A percentile compares a stretch with the other conserved stretches of the same genome.
Evolutionary conservation across 2,113 vertebrate species (phyloP).

Genomic region (Ptyas mucosa): DNA sequence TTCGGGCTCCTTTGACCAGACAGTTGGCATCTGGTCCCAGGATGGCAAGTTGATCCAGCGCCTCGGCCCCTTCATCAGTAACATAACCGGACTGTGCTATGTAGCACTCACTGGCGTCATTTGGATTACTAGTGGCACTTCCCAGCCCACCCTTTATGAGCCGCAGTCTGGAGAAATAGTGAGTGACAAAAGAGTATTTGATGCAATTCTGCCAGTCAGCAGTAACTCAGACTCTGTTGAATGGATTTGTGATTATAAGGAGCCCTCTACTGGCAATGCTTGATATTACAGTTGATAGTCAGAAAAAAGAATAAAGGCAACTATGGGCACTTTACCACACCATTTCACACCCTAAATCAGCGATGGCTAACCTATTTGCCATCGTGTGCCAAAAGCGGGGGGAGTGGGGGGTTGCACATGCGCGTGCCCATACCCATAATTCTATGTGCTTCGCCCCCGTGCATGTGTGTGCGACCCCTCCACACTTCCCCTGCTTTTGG

Average conservation of each 20-base stretch:
- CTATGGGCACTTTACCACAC: not conserved
- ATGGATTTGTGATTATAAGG: not conserved
- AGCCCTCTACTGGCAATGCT: not conserved
- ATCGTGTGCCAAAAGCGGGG: too few species aligned
- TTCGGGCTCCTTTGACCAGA: slow-evolving; percentile 54
- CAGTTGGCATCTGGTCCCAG: slow-evolving; percentile 53
- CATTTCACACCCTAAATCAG: not conserved
- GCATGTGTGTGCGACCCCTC: too few species aligned
- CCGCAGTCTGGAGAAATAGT: slow-evolving; percentile 52
- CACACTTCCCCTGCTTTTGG: too few species aligned
- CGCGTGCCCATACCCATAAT: too few species aligned
- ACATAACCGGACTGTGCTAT: slow-evolving; percentile 51
- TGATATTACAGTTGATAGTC: not conserved
- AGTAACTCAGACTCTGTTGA: not conserved
- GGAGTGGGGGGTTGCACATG: too few species aligned
- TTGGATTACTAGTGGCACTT: slow-evolving; percentile 42
- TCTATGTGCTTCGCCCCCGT: too few species aligned
- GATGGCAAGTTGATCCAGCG: slow-evolving; percentile 54
- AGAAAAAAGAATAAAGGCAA: not conserved
- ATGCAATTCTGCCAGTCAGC: not conserved
- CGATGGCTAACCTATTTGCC: too few species aligned
- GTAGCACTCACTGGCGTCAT: slow-evolving; percentile 31
- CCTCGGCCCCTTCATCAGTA: slow-evolving; percentile 36
- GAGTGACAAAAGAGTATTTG: slow-evolving; percentile 18
- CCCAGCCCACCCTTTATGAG: slow-evolving; percentile 41